phyloP scores from a whole-genome alignment of 2,113 vertebrate genomes.

The Lycocorax pyrrhopterus region DNA sequence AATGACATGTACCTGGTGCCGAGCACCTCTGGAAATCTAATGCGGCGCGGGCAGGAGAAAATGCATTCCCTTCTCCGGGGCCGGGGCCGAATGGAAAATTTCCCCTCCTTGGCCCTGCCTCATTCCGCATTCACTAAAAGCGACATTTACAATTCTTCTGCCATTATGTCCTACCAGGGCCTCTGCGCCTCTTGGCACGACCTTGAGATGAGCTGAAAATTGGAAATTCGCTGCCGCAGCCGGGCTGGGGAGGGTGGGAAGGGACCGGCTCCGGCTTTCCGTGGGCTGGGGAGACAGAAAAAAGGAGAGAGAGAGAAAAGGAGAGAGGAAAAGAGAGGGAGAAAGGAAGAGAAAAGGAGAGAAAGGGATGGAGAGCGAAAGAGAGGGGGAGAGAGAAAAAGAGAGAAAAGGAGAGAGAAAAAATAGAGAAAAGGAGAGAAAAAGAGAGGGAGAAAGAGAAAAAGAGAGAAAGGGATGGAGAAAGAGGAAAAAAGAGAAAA shows the following conservation, averaged over 20 bases:
- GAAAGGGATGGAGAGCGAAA: no score
- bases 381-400: fast-evolving
- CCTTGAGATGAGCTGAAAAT: constrained; percentile 96
- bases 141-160: constrained; percentile 95
- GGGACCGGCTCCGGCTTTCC: background rate
- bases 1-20: constrained; percentile 98
- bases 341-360: no score
- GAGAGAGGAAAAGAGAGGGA: fast-evolving
- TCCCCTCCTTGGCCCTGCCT: constrained; percentile 76
- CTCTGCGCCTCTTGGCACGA: constrained; percentile 87
- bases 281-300: background rate
- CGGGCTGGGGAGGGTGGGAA: constrained; percentile 58
- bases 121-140: constrained; percentile 90
- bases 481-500: no score
- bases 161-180: constrained; percentile 98
- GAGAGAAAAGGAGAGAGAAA: fast-evolving
- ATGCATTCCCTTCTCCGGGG: constrained; percentile 79
- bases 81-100: constrained; percentile 84
- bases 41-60: constrained; percentile 94
- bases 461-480: fast-evolving
- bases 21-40: constrained; percentile 98
- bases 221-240: constrained; percentile 88
- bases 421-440: no score
- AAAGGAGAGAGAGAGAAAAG: no score
- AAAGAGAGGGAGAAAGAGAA: fast-evolving